A percentile compares a stretch with the other conserved stretches of the same genome.
phyloP scores from a whole-genome alignment of 2,113 vertebrate species.

The Puma concolor region DNA sequence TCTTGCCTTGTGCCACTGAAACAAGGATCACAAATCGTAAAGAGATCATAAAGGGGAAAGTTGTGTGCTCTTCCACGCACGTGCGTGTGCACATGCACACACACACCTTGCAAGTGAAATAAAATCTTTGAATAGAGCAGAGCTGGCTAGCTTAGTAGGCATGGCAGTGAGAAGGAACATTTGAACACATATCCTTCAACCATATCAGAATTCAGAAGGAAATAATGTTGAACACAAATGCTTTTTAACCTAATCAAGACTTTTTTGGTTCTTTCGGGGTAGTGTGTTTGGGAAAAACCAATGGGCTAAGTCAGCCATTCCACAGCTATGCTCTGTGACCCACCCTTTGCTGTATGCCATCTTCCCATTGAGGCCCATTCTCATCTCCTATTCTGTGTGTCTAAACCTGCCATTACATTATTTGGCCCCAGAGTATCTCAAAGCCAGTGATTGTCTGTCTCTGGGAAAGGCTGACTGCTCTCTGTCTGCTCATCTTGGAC shows the following conservation, averaged over 20 bases:
- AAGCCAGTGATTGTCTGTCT: background rate
- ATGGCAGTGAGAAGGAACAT: background rate
- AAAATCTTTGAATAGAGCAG: background rate
- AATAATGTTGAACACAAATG: background rate
- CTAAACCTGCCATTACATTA: background rate
- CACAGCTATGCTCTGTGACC: background rate
- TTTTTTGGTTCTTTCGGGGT: background rate
- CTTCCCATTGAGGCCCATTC: background rate
- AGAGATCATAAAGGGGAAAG: background rate
- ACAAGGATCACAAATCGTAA: background rate
- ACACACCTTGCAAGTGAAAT: background rate
- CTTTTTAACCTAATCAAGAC: slow-evolving; percentile 4
- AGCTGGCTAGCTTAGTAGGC: background rate
- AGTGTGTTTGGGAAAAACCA: background rate
- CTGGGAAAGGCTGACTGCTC: background rate
- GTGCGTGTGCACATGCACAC: background rate
- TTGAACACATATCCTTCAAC: background rate
- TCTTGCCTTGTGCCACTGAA: background rate
- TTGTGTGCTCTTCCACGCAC: background rate
- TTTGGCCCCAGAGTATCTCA: background rate
- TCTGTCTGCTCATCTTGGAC: background rate
- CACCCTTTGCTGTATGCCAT: background rate
- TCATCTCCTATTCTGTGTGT: background rate
- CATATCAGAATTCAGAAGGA: background rate
- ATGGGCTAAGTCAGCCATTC: background rate